Conservation (phyloP, 2,888 invertebrate species). For the Pimpla rufipes region DNA sequence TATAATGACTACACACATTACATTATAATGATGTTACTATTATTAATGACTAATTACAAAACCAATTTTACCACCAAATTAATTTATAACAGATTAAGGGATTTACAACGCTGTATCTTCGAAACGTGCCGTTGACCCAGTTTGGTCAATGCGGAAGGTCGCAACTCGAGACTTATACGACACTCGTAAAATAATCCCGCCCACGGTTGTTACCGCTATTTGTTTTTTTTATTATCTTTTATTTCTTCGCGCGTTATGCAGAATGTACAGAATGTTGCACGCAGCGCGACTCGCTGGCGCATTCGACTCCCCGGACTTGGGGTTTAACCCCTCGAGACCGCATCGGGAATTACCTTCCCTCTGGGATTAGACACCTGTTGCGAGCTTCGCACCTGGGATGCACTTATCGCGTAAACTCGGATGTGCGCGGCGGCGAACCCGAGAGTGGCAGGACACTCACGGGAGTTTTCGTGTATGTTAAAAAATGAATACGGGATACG, state of each 20-base stretch:
- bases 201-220: not conserved
- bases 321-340: conserved; percentile 2
- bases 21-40: too few species aligned
- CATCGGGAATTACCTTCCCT: not conserved
- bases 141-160: not conserved
- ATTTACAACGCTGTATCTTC: too few species aligned
- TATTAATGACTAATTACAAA: too few species aligned
- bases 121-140: not conserved
- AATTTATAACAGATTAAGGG: too few species aligned
- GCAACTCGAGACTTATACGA: conserved; percentile 7
- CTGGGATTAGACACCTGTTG: conserved; percentile 55
- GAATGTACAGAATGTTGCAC: not conserved
- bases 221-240: too few species aligned
- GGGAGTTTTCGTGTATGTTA: not conserved
- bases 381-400: conserved; percentile 47
- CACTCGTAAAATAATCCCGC: not conserved
- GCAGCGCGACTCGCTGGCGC: conserved; percentile 4
- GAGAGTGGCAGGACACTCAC: not conserved
- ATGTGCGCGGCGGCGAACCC: not conserved
- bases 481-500: not conserved
- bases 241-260: too few species aligned
- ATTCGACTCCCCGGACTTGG: not conserved
- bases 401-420: conserved; percentile 20
- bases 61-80: too few species aligned
- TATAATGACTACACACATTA: too few species aligned